These are phyloP conservation scores for Drosophila cognata DNA, from an alignment of 2,888 invertebrate species.

Conservation along the genomic window DNA sequence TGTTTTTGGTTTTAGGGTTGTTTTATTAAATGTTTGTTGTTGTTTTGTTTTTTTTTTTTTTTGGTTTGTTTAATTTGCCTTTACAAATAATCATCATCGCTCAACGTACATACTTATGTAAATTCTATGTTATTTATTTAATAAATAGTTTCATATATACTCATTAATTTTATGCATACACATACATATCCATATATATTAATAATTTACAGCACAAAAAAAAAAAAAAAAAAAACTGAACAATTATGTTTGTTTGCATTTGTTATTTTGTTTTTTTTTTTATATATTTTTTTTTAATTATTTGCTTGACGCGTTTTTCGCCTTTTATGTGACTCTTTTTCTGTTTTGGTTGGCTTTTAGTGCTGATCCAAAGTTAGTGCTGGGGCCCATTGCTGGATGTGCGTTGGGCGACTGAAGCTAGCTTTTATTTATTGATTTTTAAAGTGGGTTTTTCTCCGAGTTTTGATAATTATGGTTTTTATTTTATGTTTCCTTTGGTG, in stretches of 20 bases:
- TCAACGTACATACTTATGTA: slow-evolving; percentile 58
- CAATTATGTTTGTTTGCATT: slow-evolving; percentile 21
- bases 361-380: slow-evolving; percentile 51
- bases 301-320: slow-evolving; percentile 24
- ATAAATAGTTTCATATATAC: slow-evolving; percentile 72
- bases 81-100: slow-evolving; percentile 66
- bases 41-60: slow-evolving; percentile 10
- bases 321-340: slow-evolving; percentile 6
- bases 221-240: slow-evolving; percentile 25
- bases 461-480: slow-evolving; percentile 7
- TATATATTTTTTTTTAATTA: slow-evolving; percentile 5
- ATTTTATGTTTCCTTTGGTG: slow-evolving; percentile 55
- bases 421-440: slow-evolving; percentile 12
- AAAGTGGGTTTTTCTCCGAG: background rate
- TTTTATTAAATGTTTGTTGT: slow-evolving; percentile 6
- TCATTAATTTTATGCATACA: slow-evolving; percentile 52
- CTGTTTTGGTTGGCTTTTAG: slow-evolving; percentile 35
- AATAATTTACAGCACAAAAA: slow-evolving; percentile 37
- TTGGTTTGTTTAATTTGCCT: slow-evolving; percentile 44
- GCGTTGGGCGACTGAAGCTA: slow-evolving; percentile 50
- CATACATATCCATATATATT: slow-evolving; percentile 29
- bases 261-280: slow-evolving; percentile 1
- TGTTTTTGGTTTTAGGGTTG: slow-evolving; percentile 18
- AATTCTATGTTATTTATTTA: slow-evolving; percentile 71
- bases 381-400: slow-evolving; percentile 49